Evolutionary conservation across 2,888 invertebrate species (phyloP), one percentile per base, ranked within the genome.

Genomic region (Acronicta leporina): DNA sequence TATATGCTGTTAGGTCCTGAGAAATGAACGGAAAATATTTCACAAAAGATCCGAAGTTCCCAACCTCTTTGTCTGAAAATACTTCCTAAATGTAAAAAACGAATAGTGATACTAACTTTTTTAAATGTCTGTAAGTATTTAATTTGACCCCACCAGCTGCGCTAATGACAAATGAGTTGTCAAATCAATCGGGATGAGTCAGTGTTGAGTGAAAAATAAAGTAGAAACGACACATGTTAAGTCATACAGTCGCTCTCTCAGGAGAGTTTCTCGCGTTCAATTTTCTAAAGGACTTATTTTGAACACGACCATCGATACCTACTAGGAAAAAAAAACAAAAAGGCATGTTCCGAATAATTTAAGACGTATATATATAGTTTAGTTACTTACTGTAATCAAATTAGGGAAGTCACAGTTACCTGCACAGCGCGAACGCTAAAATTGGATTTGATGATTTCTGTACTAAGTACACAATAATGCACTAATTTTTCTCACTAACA

Each of bases 91-190:
- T n/a, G 35, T n/a, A 6, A 38, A 6, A 38, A 7, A n/a, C 2
- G 4, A 11, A 20, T 25, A 44, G 13, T 13, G 6, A 10, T 0
- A 11, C 2, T 11, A 5, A 25, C 7, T 10, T 33, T 41, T 11
- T 46, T 4, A 1, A 10, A 9, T n/a, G 30, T 33, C 13, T 27
- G 0, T 35, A 10, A 4, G 1, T 65, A 10, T 56, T 43, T 71
- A 6, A 38, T 14, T 51, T 56, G 11, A 20, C n/a, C n/a, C 38
- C 46, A 49, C 53, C 55, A 75, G 42, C 61, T 68, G 63, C 42
- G 43, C 35, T 58, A 60, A 63, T 70, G 49, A 63, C 41, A 62
- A 63, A 75, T 71, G 61, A 62, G 44, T 51, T 68, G 63, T 78
- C 65, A 75, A 66, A 68, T 66, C 61, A 47, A 51, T 63, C 25